Conservation (phyloP, 2,797 vertebrate species). For the Melanotaenia pygmaea region DNA sequence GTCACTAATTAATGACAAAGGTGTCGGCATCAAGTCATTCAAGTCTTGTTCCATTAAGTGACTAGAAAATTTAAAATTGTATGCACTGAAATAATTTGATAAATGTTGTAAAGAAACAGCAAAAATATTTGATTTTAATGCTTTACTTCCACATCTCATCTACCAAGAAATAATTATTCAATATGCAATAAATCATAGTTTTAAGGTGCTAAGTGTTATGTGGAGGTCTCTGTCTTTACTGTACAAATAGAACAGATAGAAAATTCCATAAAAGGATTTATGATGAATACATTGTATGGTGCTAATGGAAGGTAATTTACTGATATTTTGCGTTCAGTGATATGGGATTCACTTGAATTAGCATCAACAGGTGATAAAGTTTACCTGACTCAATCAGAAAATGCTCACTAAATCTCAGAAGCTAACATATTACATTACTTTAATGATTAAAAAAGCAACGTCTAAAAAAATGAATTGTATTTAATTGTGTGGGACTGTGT, state of each 20-base stretch:
- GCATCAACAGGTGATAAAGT: no score
- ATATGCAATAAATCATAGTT: slow-evolving; percentile 46
- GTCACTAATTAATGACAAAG: neutral
- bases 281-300: neutral
- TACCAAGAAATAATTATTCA: slow-evolving; percentile 34
- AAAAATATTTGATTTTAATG: slow-evolving; percentile 28
- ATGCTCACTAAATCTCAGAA: no score
- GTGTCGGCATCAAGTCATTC: neutral
- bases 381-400: no score
- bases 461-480: slow-evolving; percentile 7
- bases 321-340: no score
- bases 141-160: slow-evolving; percentile 12
- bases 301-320: neutral
- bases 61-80: neutral
- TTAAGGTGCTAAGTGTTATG: slow-evolving; percentile 6
- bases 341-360: no score
- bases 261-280: neutral
- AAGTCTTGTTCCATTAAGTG: neutral
- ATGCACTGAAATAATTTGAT: neutral
- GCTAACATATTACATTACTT: neutral
- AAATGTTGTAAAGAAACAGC: slow-evolving; percentile 11
- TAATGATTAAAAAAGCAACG: neutral
- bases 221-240: slow-evolving; percentile 24
- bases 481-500: neutral
- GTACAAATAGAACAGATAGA: slow-evolving; percentile 5